Conservation (phyloP, 2,888 invertebrate genomes). For the Liposcelis brunnea region DNA sequence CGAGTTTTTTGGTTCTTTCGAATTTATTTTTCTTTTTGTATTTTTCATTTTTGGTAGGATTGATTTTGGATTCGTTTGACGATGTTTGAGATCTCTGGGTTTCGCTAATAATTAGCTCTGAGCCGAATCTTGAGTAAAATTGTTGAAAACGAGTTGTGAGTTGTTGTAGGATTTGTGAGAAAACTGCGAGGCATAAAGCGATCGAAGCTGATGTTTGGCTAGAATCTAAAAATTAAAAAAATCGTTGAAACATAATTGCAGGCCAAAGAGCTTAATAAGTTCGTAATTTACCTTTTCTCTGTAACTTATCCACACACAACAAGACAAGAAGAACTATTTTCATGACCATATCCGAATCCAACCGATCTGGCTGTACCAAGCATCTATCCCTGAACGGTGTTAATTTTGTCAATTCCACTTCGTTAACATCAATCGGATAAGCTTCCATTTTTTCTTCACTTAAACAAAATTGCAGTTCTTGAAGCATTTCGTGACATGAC, state of each 20-base stretch:
- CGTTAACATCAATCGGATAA: constrained; percentile 26
- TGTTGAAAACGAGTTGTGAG: background rate
- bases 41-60: too few species aligned
- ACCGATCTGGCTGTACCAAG: constrained; percentile 31
- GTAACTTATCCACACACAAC: constrained; percentile 60
- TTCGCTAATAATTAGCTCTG: too few species aligned
- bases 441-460: constrained; percentile 17
- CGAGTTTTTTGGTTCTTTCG: constrained; percentile 8
- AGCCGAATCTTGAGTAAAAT: too few species aligned
- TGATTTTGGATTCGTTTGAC: too few species aligned
- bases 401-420: too few species aligned
- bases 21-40: constrained; percentile 9
- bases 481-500: constrained; percentile 20
- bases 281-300: constrained; percentile 32
- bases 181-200: constrained; percentile 68
- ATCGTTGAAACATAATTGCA: constrained; percentile 5
- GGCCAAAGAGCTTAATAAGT: too few species aligned
- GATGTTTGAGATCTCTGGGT: too few species aligned
- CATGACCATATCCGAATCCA: constrained; percentile 53
- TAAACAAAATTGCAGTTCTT: constrained; percentile 23
- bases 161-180: constrained; percentile 48
- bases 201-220: constrained; percentile 64
- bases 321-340: constrained; percentile 69
- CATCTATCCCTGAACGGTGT: constrained; percentile 10
- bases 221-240: constrained; percentile 33